Percentiles rank a stretch among this genome's conserved stretches.
Evolutionary conservation across 1,140 invertebrate genomes (phyloP).

Genomic region (Gonatopus flavifemur): DNA sequence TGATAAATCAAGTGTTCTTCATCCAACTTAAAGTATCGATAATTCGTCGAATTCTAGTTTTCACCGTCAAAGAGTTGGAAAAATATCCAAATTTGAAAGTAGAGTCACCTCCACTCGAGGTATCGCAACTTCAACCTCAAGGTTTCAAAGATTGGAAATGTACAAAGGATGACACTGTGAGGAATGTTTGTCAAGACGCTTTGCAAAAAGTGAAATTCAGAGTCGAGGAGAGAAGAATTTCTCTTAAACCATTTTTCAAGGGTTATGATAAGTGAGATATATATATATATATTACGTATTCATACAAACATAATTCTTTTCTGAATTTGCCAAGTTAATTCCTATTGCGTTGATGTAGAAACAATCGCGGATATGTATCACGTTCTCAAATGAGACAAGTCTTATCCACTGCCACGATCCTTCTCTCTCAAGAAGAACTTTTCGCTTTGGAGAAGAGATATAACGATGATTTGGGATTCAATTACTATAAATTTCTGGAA

Average conservation of each 20-base stretch:
- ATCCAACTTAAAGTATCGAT: background rate
- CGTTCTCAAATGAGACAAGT: constrained; percentile 67
- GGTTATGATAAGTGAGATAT: constrained; percentile 70
- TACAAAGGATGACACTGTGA: constrained; percentile 34
- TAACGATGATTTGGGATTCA: constrained; percentile 70
- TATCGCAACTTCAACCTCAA: constrained; percentile 51
- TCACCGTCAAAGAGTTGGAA: constrained; percentile 68
- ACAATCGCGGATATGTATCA: constrained; percentile 69
- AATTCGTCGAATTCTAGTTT: constrained; percentile 61
- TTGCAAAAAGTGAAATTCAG: constrained; percentile 57
- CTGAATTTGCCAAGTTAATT: constrained; percentile 1
- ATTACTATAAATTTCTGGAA: constrained; percentile 66
- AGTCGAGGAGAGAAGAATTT: constrained; percentile 57
- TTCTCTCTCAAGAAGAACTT: constrained; percentile 65
- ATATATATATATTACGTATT: too few species aligned
- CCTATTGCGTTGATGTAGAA: constrained; percentile 49
- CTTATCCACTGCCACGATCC: constrained; percentile 64
- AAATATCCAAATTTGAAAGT: constrained; percentile 61
- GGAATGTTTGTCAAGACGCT: constrained; percentile 61
- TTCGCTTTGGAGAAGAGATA: constrained; percentile 67
- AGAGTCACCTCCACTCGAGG: constrained; percentile 52
- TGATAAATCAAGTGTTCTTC: background rate
- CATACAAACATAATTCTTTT: background rate
- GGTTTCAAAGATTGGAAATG: constrained; percentile 58
- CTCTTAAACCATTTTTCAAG: constrained; percentile 66